A percentile compares a stretch with the other conserved stretches of the same genome.
phyloP scores from a whole-genome alignment of 2,797 vertebrate genomes.

The Fringilla coelebs region DNA sequence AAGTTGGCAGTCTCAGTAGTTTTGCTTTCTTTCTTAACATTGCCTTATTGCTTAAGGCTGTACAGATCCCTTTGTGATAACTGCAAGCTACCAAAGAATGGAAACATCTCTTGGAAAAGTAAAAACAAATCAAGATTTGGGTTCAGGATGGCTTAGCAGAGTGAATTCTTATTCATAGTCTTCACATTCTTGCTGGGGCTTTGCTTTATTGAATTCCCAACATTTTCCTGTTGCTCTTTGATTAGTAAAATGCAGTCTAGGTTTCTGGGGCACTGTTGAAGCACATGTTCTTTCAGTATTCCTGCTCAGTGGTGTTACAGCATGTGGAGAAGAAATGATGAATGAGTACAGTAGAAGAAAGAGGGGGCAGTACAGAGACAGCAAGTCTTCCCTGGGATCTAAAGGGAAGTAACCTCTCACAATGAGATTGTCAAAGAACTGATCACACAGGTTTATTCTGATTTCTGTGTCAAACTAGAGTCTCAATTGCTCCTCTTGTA shows the following conservation, averaged over 20 bases:
- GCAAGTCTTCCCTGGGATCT: neutral
- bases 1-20: constrained; percentile 48
- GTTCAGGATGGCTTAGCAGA: constrained; percentile 31
- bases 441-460: neutral
- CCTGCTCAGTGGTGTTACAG: neutral
- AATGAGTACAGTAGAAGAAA: neutral
- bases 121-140: constrained; percentile 57
- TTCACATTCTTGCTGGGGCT: constrained; percentile 43
- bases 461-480: neutral
- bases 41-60: constrained; percentile 57
- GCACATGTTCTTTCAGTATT: neutral
- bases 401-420: neutral
- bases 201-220: neutral
- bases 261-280: neutral
- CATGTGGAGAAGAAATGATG: neutral
- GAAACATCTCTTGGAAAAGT: constrained; percentile 55
- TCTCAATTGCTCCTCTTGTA: neutral
- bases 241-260: neutral
- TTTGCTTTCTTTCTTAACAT: constrained; percentile 34
- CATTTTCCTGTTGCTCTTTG: constrained; percentile 18
- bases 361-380: neutral
- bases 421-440: neutral
- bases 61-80: neutral
- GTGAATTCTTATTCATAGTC: constrained; percentile 39
- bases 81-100: constrained; percentile 52